A percentile compares a stretch with the other conserved stretches of the same genome.
Evolutionary conservation across 2,888 invertebrate species (phyloP).

Genomic region (Hydraecia micacea): DNA sequence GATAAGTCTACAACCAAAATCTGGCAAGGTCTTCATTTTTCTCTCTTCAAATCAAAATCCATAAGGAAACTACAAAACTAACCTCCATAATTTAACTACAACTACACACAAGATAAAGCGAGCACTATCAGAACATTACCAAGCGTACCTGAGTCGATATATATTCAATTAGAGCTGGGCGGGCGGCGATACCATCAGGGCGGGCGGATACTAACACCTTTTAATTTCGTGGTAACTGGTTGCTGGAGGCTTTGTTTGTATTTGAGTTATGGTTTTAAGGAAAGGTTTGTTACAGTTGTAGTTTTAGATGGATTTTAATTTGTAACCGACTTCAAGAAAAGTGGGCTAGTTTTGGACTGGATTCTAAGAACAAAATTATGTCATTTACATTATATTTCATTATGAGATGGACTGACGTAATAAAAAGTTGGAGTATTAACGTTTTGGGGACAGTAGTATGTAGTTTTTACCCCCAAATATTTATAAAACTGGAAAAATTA

Average conservation of each 20-base stretch:
- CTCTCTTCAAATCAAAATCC: too few relatives aligned
- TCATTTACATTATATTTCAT: neutral
- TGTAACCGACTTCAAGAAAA: neutral
- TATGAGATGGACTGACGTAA: too few relatives aligned
- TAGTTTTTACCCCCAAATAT: neutral
- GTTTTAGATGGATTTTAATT: neutral
- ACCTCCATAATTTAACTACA: conserved; percentile 26
- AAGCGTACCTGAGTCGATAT: conserved; percentile 64
- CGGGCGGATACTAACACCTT: conserved; percentile 70
- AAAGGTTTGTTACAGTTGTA: neutral
- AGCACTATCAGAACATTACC: conserved; percentile 57
- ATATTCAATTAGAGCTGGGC: conserved; percentile 69
- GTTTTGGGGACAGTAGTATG: neutral
- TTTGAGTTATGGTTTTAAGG: conserved; percentile 50
- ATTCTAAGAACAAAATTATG: neutral
- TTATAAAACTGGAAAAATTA: neutral
- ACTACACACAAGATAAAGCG: conserved; percentile 30
- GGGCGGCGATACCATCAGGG: conserved; percentile 76
- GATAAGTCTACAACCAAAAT: too few relatives aligned
- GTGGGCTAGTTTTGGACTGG: too few relatives aligned
- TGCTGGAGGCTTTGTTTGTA: conserved; percentile 55
- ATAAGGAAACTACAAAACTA: conserved; percentile 15
- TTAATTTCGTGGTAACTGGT: conserved; percentile 68
- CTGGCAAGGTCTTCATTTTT: too few relatives aligned
- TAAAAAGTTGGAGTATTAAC: neutral